Evolutionary conservation across 2,797 vertebrate genomes (phyloP).

Genomic region (Bufotes viridis): DNA sequence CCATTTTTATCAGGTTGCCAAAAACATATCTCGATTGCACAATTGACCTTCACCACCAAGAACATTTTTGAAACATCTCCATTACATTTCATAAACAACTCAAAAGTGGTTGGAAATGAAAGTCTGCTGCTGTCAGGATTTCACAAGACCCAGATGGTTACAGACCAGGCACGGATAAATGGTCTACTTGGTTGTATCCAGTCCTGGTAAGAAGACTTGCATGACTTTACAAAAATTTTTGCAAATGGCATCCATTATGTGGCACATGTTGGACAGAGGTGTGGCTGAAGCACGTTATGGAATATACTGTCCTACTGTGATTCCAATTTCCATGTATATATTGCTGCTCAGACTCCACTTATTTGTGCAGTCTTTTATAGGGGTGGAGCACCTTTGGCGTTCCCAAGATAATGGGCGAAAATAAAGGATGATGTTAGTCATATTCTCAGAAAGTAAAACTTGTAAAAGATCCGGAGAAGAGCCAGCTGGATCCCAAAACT

Average conservation of each 20-base stretch:
- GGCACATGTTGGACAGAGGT: background rate
- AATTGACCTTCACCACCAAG: background rate
- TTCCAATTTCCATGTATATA: background rate
- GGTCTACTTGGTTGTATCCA: background rate
- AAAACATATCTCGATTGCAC: background rate
- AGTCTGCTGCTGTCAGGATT: background rate
- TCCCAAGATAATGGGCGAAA: background rate
- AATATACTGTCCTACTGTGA: too few species aligned
- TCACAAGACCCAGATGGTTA: background rate
- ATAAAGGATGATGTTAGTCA: slow-evolving; percentile 17
- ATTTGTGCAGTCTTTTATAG: slow-evolving; percentile 3
- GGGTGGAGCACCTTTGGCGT: slow-evolving; percentile 36
- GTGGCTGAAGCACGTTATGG: background rate
- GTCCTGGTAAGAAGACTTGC: background rate
- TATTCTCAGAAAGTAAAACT: background rate
- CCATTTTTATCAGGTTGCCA: background rate
- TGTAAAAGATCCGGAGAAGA: background rate
- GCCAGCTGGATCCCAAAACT: slow-evolving; percentile 31
- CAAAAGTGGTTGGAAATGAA: background rate
- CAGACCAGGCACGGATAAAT: background rate
- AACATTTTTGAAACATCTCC: slow-evolving; percentile 1
- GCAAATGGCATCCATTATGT: background rate
- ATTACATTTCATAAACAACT: background rate
- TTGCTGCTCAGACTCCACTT: background rate
- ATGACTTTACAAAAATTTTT: background rate